Evolutionary conservation across 2,888 invertebrate genomes (phyloP).

Genomic region (Agrochola litura): DNA sequence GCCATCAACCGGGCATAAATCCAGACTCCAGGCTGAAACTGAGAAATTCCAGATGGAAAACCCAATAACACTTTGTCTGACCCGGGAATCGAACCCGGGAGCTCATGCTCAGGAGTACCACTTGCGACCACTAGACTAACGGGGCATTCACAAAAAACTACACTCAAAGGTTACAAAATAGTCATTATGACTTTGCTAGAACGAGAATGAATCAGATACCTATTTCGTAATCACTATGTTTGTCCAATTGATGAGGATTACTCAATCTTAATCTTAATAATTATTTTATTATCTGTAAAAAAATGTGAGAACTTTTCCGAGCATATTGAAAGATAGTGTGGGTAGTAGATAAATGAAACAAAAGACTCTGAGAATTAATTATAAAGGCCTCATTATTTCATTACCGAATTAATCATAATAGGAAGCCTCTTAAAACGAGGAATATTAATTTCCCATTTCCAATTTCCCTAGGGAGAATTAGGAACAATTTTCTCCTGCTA

Average conservation of each 20-base stretch:
- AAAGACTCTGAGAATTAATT: constrained; percentile 4
- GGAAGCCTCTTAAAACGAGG: constrained; percentile 28
- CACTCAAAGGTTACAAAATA: neutral
- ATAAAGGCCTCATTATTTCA: constrained; percentile 23
- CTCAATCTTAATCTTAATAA: too few species aligned
- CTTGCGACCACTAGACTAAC: too few species aligned
- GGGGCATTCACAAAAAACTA: neutral
- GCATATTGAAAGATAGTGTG: neutral
- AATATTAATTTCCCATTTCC: constrained; percentile 41
- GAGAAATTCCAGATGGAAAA: too few species aligned
- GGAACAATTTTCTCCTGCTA: constrained; percentile 9
- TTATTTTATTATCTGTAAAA: neutral
- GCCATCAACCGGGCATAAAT: too few species aligned
- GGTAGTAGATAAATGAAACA: neutral
- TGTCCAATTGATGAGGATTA: neutral
- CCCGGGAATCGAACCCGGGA: too few species aligned
- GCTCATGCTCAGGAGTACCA: too few species aligned
- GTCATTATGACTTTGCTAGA: neutral
- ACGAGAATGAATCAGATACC: neutral
- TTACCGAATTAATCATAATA: constrained; percentile 3
- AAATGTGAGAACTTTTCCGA: neutral
- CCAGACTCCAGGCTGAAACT: too few species aligned
- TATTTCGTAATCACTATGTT: neutral
- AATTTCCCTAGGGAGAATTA: constrained; percentile 23
- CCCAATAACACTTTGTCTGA: too few species aligned